phyloP scores from a whole-genome alignment of 64 coral and sea anemone genomes.

The Porites australiensis region DNA sequence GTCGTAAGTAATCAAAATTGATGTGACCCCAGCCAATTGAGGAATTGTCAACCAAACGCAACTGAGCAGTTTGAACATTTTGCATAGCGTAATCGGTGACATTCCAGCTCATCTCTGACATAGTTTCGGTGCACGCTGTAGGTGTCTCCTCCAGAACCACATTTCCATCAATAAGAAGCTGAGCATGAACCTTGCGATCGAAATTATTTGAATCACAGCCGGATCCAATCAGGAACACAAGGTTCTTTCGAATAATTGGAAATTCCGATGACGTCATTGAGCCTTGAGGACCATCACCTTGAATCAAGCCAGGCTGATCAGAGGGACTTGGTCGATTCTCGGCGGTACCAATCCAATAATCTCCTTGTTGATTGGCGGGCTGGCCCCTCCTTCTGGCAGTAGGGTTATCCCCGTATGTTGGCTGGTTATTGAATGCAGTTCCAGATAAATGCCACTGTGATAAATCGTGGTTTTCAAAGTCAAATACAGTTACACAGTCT shows the following conservation, averaged over 20 bases:
- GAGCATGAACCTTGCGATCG: neutral
- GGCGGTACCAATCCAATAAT: conserved; percentile 3
- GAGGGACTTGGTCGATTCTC: conserved; percentile 40
- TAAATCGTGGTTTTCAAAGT: conserved; percentile 1
- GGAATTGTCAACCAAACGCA: conserved; percentile 40
- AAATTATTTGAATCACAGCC: neutral
- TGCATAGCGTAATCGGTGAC: neutral
- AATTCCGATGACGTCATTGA: conserved; percentile 29
- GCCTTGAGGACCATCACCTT: conserved; percentile 8
- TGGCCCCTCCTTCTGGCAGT: neutral
- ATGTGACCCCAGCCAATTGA: conserved; percentile 32
- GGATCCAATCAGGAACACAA: conserved; percentile 21
- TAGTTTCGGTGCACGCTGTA: neutral
- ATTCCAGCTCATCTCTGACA: neutral
- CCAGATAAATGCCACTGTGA: conserved; percentile 2
- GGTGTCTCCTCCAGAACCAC: neutral
- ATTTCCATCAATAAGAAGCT: conserved; percentile 16
- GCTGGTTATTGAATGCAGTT: neutral
- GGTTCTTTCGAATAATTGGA: neutral
- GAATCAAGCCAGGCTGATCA: neutral
- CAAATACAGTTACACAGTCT: conserved; percentile 16
- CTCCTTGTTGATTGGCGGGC: neutral
- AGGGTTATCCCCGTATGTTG: no score
- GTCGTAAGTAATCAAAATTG: conserved; percentile 38
- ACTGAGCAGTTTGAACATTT: neutral